A percentile compares a stretch with the other conserved stretches of the same genome.
Conservation (phyloP, 2,113 vertebrate species). For the Ranitomeya imitator region DNA sequence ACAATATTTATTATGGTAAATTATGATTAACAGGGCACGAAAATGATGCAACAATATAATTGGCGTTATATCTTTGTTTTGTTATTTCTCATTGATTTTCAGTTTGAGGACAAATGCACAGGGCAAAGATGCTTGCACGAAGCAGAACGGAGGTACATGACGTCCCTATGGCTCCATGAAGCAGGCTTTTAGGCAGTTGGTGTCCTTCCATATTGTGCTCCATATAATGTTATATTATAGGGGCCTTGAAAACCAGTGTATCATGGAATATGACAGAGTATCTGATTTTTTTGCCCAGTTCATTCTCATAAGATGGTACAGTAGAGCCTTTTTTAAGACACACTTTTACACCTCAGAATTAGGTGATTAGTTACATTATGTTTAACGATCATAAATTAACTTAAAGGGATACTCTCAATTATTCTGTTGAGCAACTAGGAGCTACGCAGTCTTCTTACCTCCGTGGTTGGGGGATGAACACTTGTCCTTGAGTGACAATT, state of each 20-base stretch:
- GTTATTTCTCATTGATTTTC: constrained; percentile 2
- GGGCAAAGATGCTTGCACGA: neutral
- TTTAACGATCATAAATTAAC: no score
- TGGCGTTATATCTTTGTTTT: neutral
- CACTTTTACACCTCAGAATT: no score
- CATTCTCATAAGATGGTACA: neutral
- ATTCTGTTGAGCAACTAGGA: no score
- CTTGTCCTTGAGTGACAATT: no score
- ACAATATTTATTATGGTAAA: neutral
- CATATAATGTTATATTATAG: no score
- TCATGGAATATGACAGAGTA: no score
- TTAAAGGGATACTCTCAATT: no score
- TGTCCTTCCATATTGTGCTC: neutral
- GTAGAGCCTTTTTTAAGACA: neutral
- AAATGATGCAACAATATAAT: constrained; percentile 22
- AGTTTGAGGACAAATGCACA: neutral
- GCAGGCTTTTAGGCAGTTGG: neutral
- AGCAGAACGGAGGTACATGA: neutral
- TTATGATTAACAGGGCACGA: constrained; percentile 1
- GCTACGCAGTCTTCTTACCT: no score
- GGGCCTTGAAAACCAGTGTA: no score
- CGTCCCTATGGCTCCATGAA: neutral
- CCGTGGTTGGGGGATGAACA: no score
- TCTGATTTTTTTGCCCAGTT: no score
- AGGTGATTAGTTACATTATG: no score